Conservation (phyloP, 2,888 invertebrate species). For the Andrena chrysosceles region DNA sequence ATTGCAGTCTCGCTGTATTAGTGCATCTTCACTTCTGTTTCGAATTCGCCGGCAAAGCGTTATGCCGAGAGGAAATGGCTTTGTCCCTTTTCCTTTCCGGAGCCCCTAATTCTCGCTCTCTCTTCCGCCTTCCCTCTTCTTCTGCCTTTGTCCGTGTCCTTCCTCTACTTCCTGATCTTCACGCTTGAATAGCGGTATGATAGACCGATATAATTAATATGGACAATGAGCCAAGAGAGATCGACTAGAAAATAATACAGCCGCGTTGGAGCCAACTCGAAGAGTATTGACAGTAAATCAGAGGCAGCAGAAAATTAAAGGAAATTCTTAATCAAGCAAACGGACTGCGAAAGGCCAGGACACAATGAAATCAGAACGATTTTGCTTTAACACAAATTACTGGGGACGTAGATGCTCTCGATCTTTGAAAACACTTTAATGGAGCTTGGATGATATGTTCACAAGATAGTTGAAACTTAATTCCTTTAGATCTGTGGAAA, state of each 20-base stretch:
- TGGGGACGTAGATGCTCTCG: not conserved
- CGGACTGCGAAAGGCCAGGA: not conserved
- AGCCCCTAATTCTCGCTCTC: conserved; percentile 25
- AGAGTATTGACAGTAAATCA: not conserved
- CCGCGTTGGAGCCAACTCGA: not conserved
- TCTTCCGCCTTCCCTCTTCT: not conserved
- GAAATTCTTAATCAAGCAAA: conserved; percentile 1
- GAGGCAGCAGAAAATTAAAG: not conserved
- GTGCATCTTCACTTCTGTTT: conserved; percentile 44
- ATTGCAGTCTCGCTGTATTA: conserved; percentile 56
- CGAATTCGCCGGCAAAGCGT: conserved; percentile 58
- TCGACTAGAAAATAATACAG: conserved; percentile 61
- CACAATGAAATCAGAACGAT: conserved; percentile 6
- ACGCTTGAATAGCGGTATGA: conserved; percentile 40
- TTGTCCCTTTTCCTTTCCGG: conserved; percentile 49
- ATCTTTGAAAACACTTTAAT: not conserved
- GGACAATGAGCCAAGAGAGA: conserved; percentile 53
- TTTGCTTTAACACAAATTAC: not conserved
- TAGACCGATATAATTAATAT: conserved; percentile 62
- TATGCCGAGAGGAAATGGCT: conserved; percentile 60
- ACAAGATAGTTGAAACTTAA: not conserved
- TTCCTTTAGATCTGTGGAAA: not conserved
- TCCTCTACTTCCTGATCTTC: not conserved
- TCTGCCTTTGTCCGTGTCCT: conserved; percentile 22
- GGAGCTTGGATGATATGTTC: not conserved